A percentile compares a stretch with the other conserved stretches of the same genome.
Evolutionary conservation across 2,888 invertebrate species (phyloP).

Genomic region (Adineta ricciae): DNA sequence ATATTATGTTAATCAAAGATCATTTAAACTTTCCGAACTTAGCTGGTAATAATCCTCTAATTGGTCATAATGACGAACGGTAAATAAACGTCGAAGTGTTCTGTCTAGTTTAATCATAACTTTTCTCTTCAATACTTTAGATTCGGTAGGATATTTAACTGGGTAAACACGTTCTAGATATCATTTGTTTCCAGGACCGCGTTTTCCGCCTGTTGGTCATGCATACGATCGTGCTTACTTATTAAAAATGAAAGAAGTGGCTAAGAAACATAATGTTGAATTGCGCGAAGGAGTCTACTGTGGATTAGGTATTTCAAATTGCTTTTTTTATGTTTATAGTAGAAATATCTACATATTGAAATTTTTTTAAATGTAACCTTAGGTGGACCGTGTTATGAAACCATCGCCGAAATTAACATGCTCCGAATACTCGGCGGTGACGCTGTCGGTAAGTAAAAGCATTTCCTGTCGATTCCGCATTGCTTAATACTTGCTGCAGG

Average conservation of each 20-base stretch:
- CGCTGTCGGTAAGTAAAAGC: conserved; percentile 45
- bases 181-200: background rate
- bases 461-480: too few species aligned
- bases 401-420: conserved; percentile 79
- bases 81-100: background rate
- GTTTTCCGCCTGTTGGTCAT: conserved; percentile 32
- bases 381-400: conserved; percentile 87
- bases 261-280: background rate
- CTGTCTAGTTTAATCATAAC: background rate
- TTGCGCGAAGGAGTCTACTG: conserved; percentile 27
- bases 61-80: conserved; percentile 34
- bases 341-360: too few species aligned
- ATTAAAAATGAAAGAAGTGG: background rate
- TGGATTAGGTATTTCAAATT: background rate
- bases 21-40: conserved; percentile 26
- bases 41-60: conserved; percentile 25
- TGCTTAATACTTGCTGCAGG: background rate
- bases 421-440: conserved; percentile 61
- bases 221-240: conserved; percentile 18
- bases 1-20: conserved; percentile 33
- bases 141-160: background rate
- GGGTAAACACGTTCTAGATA: too few species aligned
- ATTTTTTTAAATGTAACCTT: conserved; percentile 55
- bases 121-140: background rate
- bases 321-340: too few species aligned